These are phyloP conservation scores for human DNA, from an alignment of 2,113 vertebrate genomes.

Conservation along the genomic window DNA sequence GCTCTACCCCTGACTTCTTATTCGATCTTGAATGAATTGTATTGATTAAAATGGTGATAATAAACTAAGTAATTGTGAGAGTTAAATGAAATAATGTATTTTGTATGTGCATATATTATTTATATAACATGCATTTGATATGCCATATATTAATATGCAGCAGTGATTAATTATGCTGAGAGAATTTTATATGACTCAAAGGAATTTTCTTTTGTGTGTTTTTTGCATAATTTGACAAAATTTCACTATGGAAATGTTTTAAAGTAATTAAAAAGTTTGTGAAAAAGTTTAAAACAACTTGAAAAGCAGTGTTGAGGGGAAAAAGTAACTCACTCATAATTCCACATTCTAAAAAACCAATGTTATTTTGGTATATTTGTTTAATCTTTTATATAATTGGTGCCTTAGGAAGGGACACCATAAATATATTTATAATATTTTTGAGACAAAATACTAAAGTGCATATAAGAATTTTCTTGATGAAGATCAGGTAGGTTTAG, in stretches of 20 bases:
- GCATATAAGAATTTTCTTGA: neutral
- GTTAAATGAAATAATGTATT: conserved; percentile 7
- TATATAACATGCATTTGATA: neutral
- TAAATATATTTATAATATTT: neutral
- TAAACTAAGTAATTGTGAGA: neutral
- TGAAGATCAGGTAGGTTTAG: neutral
- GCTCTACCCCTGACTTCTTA: neutral
- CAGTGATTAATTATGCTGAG: neutral
- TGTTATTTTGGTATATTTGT: conserved; percentile 20
- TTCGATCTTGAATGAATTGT: neutral
- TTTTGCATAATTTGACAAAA: neutral
- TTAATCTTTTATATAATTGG: neutral
- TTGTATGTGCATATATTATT: neutral
- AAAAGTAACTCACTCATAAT: neutral
- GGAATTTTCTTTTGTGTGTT: neutral
- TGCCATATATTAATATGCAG: neutral
- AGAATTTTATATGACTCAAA: neutral
- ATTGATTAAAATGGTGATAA: conserved; percentile 3
- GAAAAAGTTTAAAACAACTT: conserved; percentile 45
- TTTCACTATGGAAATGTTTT: conserved; percentile 13
- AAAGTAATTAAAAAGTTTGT: neutral
- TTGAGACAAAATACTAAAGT: neutral
- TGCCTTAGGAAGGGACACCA: neutral
- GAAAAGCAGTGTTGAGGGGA: neutral
- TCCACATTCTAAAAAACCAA: neutral